These are phyloP conservation scores for Pangasius djambal DNA, from an alignment of 2,797 vertebrate genomes.

Conservation along the genomic window DNA sequence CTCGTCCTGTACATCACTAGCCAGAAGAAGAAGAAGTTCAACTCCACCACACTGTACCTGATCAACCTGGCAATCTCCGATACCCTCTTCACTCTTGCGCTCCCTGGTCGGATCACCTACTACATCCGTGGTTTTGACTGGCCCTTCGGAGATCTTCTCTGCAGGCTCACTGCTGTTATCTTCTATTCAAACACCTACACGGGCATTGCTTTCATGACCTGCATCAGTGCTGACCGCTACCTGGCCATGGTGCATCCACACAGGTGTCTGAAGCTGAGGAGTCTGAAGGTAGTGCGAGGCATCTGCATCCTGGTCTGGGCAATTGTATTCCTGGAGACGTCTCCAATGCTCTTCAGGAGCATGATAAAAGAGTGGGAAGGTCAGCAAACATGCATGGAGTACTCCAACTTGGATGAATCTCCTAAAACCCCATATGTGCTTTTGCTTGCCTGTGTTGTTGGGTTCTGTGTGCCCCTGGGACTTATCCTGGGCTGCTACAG, in stretches of 20 bases:
- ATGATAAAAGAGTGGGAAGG: conserved; percentile 63
- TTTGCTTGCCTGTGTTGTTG: conserved; percentile 72
- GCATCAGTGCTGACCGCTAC: conserved; percentile 83
- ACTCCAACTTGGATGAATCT: conserved; percentile 73
- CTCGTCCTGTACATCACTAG: conserved; percentile 81
- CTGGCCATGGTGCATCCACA: conserved; percentile 81
- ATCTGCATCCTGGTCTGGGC: conserved; percentile 78
- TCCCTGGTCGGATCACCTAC: conserved; percentile 81
- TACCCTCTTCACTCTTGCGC: conserved; percentile 79
- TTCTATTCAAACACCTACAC: conserved; percentile 85
- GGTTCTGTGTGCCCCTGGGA: conserved; percentile 77
- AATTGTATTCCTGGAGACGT: conserved; percentile 73
- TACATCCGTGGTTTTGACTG: conserved; percentile 80
- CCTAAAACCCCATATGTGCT: conserved; percentile 67
- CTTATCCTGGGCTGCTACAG: conserved; percentile 81
- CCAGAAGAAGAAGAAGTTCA: conserved; percentile 81
- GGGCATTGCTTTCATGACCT: conserved; percentile 86
- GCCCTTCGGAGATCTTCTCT: conserved; percentile 83
- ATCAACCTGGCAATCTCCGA: conserved; percentile 85
- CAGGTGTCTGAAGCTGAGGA: conserved; percentile 67
- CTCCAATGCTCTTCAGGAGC: conserved; percentile 74
- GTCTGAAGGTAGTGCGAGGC: conserved; percentile 65
- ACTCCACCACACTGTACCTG: conserved; percentile 81
- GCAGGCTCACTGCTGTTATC: conserved; percentile 76
- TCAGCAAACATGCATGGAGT: conserved; percentile 84